These are phyloP conservation scores for Ditylenchus dipsaci DNA, from an alignment of 1,140 invertebrate species.

Conservation along the genomic window DNA sequence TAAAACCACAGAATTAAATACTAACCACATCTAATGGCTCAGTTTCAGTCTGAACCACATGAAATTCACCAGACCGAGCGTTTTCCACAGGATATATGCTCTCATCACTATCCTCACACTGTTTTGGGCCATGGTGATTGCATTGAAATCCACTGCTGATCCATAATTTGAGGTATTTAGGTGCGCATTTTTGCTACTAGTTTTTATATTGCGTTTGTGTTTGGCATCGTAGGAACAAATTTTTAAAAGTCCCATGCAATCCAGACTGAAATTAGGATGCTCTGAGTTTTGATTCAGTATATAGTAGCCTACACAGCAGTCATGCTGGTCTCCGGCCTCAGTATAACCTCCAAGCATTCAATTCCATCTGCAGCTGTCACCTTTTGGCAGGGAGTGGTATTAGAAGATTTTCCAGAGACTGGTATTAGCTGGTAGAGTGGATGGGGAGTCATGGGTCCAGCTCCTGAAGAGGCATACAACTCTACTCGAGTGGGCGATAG, in stretches of 20 bases:
- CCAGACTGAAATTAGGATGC: conserved; percentile 59
- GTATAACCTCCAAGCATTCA: conserved; percentile 82
- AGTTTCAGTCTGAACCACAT: conserved; percentile 80
- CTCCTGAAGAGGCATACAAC: conserved; percentile 86
- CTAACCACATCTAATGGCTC: conserved; percentile 89
- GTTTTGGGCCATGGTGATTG: conserved; percentile 64
- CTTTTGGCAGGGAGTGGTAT: conserved; percentile 75
- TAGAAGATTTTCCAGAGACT: conserved; percentile 80
- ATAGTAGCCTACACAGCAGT: conserved; percentile 67
- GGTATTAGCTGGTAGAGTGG: conserved; percentile 73
- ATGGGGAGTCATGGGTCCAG: conserved; percentile 70
- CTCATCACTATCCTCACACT: conserved; percentile 91
- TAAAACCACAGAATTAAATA: conserved; percentile 44
- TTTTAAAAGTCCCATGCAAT: conserved; percentile 72
- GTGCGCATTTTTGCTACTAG: not conserved
- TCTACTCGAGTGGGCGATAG: conserved; percentile 75
- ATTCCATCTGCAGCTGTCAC: conserved; percentile 79
- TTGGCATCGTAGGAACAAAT: conserved; percentile 93
- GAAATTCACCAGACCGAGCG: conserved; percentile 63
- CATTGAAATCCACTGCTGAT: not conserved
- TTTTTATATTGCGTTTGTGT: conserved; percentile 70
- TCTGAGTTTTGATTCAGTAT: not conserved
- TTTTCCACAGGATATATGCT: conserved; percentile 71
- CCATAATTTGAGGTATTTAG: conserved; percentile 9
- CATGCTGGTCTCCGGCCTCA: conserved; percentile 83